A percentile compares a stretch with the other conserved stretches of the same genome.
phyloP scores from a whole-genome alignment of 2,888 invertebrate genomes.

The Helicoverpa assulta region DNA sequence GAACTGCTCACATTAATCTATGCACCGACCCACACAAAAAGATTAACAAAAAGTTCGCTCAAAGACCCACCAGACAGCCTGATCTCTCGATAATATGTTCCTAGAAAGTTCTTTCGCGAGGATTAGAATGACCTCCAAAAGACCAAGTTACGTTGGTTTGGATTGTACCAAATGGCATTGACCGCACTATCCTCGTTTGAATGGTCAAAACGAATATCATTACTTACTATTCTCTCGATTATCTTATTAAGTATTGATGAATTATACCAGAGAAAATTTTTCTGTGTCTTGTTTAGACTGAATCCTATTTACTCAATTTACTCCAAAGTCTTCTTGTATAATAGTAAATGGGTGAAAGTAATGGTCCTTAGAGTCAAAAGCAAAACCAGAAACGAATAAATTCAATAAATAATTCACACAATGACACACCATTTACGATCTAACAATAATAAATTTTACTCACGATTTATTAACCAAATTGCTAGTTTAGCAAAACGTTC shows the following conservation, averaged over 20 bases:
- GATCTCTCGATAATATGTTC: slow-evolving; percentile 44
- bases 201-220: slow-evolving; percentile 57
- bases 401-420: slow-evolving; percentile 17
- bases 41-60: slow-evolving; percentile 57
- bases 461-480: slow-evolving; percentile 39
- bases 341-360: too few relatives aligned
- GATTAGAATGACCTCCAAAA: slow-evolving; percentile 59
- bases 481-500: slow-evolving; percentile 28
- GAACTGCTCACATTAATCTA: slow-evolving; percentile 39
- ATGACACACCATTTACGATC: slow-evolving; percentile 22
- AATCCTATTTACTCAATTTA: not conserved
- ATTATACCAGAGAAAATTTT: slow-evolving; percentile 3
- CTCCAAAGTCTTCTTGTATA: not conserved
- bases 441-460: slow-evolving; percentile 28
- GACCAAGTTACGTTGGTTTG: slow-evolving; percentile 64
- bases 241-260: slow-evolving; percentile 9
- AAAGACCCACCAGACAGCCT: slow-evolving; percentile 52
- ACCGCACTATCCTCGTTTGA: slow-evolving; percentile 71
- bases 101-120: slow-evolving; percentile 17
- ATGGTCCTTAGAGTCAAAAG: slow-evolving; percentile 3
- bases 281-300: not conserved
- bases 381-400: slow-evolving; percentile 20
- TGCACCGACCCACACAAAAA: slow-evolving; percentile 45
- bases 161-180: slow-evolving; percentile 79
- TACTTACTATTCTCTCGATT: slow-evolving; percentile 53